Percentiles rank a stretch among this genome's conserved stretches.
Conservation (phyloP, 2,113 vertebrate species). For the Microcebus griseorufus region DNA sequence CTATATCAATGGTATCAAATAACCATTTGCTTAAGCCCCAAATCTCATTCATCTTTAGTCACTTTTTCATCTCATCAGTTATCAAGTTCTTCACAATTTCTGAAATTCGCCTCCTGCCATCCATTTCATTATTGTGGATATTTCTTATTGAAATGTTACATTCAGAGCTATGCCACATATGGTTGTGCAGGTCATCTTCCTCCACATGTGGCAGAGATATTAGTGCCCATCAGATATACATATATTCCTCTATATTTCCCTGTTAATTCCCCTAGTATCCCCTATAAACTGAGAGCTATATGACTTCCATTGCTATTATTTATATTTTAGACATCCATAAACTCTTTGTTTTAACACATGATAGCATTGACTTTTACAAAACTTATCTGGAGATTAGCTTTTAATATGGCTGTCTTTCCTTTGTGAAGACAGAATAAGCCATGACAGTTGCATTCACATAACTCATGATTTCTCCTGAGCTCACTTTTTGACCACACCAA, state of each 20-base stretch:
- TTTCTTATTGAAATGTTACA: not conserved
- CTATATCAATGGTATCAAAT: not conserved
- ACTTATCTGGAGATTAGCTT: not conserved
- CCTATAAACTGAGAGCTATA: not conserved
- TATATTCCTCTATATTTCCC: not conserved
- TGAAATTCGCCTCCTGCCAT: not conserved
- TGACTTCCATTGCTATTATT: not conserved
- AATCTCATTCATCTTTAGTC: not conserved
- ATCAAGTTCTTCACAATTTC: not conserved
- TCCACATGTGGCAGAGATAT: not conserved
- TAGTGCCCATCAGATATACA: not conserved
- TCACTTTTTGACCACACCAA: not conserved
- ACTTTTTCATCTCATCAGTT: not conserved
- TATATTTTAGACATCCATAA: conserved; percentile 2
- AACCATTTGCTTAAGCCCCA: not conserved
- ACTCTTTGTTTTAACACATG: not conserved
- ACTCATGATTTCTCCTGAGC: not conserved
- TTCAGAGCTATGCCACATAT: not conserved
- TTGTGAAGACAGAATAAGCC: not conserved
- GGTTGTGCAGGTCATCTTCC: not conserved
- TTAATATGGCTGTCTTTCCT: not conserved
- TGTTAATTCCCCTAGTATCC: not conserved
- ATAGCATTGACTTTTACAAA: not conserved
- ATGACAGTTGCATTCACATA: not conserved
- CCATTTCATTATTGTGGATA: not conserved